Percentiles rank a stretch among this genome's conserved stretches.
Evolutionary conservation across 2,113 vertebrate genomes (phyloP).

Genomic region (Phocoena phocoena): DNA sequence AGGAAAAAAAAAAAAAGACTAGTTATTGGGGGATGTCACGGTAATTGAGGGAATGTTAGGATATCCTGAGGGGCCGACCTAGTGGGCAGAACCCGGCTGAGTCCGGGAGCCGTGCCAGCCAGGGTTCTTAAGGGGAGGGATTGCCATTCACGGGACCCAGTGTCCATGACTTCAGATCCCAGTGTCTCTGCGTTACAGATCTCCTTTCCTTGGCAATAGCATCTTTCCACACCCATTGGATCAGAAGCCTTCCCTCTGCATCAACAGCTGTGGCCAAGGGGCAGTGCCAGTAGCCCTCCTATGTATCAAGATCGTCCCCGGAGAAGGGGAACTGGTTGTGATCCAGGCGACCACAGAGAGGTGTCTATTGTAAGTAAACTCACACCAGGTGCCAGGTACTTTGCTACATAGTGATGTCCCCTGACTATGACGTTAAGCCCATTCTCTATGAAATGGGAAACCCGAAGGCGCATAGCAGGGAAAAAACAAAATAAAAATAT

Average conservation of each 20-base stretch:
- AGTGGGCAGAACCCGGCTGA: rapidly evolving
- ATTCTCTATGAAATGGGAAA: background rate
- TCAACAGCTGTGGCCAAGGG: background rate
- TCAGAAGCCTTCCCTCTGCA: background rate
- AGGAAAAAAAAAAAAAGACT: background rate
- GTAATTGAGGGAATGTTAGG: too few species aligned
- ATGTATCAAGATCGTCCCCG: background rate
- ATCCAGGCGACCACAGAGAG: too few species aligned
- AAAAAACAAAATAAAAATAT: background rate
- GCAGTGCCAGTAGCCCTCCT: background rate
- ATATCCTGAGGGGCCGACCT: background rate
- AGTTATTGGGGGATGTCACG: background rate
- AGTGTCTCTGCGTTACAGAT: background rate
- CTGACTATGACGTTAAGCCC: background rate
- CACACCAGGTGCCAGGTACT: background rate
- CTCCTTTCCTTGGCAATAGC: background rate
- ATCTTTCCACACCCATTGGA: background rate
- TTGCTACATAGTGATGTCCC: rapidly evolving
- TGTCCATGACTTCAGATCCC: too few species aligned
- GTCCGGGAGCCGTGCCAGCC: too few species aligned
- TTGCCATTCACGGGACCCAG: rapidly evolving
- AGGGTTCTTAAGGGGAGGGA: background rate
- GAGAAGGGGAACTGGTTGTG: background rate
- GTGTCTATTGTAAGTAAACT: rapidly evolving
- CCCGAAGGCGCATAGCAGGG: rapidly evolving